Base-by-base conservation (phyloP, 2,797 vertebrate genomes). In the Ambastaia sidthimunki region DNA sequence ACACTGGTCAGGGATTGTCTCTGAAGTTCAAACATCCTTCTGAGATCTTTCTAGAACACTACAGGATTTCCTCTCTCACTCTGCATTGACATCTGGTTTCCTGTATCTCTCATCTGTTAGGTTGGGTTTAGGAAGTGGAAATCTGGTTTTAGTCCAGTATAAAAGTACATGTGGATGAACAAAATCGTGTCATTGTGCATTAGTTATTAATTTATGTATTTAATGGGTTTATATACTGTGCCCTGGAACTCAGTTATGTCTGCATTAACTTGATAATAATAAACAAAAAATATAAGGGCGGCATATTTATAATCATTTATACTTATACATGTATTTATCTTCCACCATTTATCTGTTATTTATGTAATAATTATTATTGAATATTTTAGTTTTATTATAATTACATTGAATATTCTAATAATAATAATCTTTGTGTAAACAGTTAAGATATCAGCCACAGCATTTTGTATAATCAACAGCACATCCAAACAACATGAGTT, bases 1-100 rank as follows among this genome's bases (percentile, higher is more conserved):
- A 55, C 37, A 21, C 18, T 48, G 74, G 31, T 72, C 66, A 11
- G 73, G 63, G 66, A 28, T 50, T n/a, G 68, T 81, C 55, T 50
- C 48, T 41, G n/a, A 73, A 81, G 66, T 16, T 23, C 68, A 79
- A 71, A 74, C 68, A 71, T 80, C 34, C 47, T 73, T 76, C 70
- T 63, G 48, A 55, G 79, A 68, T 71, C 74, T 55, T n/a, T 25
- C 44, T 57, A 25, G 4, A 67, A 55, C 31, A 11, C 54, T 44
- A 11, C 57, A 74, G 76, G 80, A 82, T 82, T 82, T 84, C 83
- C 55, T 66, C 21, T 82, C 41, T 77, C 19, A 19, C 41, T 44
- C 25, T 21, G 18, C 47, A 23, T 52, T 68, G 67, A 70, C 66
- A 81, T 13, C 23, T 37, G 31, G 59, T 72, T 79, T 81, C 44